Percentiles rank a stretch among this genome's conserved stretches.
Evolutionary conservation across 1,140 invertebrate genomes (phyloP).

Genomic region (Dinothrombium tinctorium): DNA sequence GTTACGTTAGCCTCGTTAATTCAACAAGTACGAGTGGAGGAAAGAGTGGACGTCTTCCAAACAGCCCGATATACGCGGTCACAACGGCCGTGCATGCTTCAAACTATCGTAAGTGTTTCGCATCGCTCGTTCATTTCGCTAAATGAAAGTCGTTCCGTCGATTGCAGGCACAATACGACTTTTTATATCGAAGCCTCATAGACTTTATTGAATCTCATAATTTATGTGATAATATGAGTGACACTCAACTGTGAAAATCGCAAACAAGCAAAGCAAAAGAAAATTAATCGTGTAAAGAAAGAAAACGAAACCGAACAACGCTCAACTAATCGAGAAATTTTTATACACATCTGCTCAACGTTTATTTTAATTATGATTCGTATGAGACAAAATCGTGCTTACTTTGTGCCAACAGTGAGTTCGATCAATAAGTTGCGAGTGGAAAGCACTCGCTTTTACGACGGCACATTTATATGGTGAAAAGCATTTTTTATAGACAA

Average conservation of each 20-base stretch:
- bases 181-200: constrained; percentile 62
- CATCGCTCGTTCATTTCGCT: not conserved
- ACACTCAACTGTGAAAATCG: constrained; percentile 15
- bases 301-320: too few species aligned
- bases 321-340: too few species aligned
- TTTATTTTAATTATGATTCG: too few species aligned
- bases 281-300: too few species aligned
- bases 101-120: constrained; percentile 20
- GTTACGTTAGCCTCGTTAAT: constrained; percentile 60
- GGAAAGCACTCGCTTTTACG: too few species aligned
- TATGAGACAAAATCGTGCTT: too few species aligned
- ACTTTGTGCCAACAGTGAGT: too few species aligned
- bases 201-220: constrained; percentile 47
- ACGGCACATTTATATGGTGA: too few species aligned
- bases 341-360: too few species aligned
- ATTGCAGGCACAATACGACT: constrained; percentile 61
- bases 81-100: constrained; percentile 54
- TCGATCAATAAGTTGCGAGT: too few species aligned
- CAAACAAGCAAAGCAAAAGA: too few species aligned
- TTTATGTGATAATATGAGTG: constrained; percentile 16
- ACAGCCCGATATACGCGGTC: constrained; percentile 53
- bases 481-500: too few species aligned
- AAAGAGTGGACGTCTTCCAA: constrained; percentile 59
- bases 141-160: not conserved
- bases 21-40: constrained; percentile 51